These are phyloP conservation scores for Tortricodes alternella DNA, from an alignment of 2,888 invertebrate genomes.

Conservation along the genomic window DNA sequence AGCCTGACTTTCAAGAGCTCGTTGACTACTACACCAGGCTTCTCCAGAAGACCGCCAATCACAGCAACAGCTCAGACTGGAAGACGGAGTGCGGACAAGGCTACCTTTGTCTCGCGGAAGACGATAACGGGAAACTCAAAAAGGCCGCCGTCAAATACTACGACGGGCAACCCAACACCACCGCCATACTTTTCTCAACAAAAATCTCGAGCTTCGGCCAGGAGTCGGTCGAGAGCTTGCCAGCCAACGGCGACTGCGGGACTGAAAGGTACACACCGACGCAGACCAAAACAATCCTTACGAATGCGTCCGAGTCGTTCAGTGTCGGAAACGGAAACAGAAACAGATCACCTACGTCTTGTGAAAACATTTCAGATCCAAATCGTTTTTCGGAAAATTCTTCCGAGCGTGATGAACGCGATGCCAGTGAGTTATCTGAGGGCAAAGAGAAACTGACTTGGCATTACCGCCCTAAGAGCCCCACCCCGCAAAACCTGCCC, in stretches of 20 bases:
- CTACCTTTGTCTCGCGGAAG: conserved; percentile 67
- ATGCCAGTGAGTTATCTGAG: conserved; percentile 46
- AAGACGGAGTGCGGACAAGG: conserved; percentile 68
- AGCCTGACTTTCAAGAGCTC: conserved; percentile 68
- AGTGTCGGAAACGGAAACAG: conserved; percentile 68
- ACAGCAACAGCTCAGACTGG: conserved; percentile 57
- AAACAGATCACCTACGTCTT: conserved; percentile 70
- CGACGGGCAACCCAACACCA: conserved; percentile 63
- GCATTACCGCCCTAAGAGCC: conserved; percentile 73
- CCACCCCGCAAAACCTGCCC: conserved; percentile 60
- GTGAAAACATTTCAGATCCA: conserved; percentile 66
- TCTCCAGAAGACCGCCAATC: conserved; percentile 59
- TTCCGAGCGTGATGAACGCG: conserved; percentile 55
- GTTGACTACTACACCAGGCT: conserved; percentile 66
- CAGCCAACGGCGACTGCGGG: conserved; percentile 69
- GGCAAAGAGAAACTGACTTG: conserved; percentile 68
- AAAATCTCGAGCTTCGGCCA: conserved; percentile 80
- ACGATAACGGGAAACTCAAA: conserved; percentile 63
- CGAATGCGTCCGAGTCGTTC: conserved; percentile 69
- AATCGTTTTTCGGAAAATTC: conserved; percentile 51
- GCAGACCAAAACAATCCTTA: conserved; percentile 71
- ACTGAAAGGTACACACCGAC: conserved; percentile 72
- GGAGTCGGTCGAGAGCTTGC: conserved; percentile 67
- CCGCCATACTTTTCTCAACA: conserved; percentile 76
- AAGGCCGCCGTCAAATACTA: conserved; percentile 73